Base-by-base conservation (phyloP, 1,140 invertebrate species). In the Notospermus geniculatus region DNA sequence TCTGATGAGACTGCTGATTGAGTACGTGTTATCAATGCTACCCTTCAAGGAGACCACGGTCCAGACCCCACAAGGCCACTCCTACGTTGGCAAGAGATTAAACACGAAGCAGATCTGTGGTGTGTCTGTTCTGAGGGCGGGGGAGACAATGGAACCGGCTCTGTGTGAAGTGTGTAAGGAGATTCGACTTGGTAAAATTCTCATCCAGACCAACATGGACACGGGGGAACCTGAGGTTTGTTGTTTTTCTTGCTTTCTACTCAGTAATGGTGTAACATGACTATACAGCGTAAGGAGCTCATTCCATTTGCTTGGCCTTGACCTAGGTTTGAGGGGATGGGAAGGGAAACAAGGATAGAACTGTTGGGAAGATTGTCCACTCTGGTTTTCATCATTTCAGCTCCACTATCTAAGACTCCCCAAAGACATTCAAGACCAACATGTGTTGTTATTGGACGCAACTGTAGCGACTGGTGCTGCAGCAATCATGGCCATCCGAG, bases 81-180 rank as follows among this genome's bases (percentile, higher is more conserved):
- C 84, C 0, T 97, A 97, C 77, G 81, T 88, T 68, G 94, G 93
- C 70, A 93, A 92, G 74, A 86, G 89, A 67, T 89, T 91, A 74
- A 88, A 89, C 43, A 89, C 89, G 2, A 87, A 91, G 17, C 67
- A 85, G 82, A 94, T 98, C 59, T 98, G 95, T 81, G 97, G 97
- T n/a, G 95, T 98, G 2, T 95, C 94, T 0, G 98, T 99, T 68
- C 83, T 98, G 50, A 68, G 84, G 58, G 83, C 84, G n/a, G 88
- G 97, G 0, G 96, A 99, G 83, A 98, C 95, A 0, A 97, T 99
- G 93, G 97, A 99, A 80, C 95, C 97, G 80, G 94, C 96, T 17
- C 88, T 99, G 0, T 90, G 92, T 78, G 95, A 97, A 81, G 95
- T 99, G 1, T 94, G 94, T 74, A 98, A 98, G 80, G 93, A 99